These are phyloP conservation scores for Xenotilapia flavipinnis DNA, from an alignment of 2,113 vertebrate genomes.

Conservation along the genomic window DNA sequence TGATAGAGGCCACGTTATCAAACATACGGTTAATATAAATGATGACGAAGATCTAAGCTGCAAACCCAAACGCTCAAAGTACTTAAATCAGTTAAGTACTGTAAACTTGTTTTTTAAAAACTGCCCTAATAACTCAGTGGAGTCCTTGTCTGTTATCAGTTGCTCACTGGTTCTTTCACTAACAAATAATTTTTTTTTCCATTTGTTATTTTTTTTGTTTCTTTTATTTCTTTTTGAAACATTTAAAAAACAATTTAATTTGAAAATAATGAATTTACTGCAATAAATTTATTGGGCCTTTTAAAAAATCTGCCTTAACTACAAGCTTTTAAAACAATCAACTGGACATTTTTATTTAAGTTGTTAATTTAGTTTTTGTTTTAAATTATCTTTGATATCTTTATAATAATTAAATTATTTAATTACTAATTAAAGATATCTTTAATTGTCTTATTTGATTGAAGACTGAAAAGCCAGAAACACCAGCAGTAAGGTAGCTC, in stretches of 20 bases:
- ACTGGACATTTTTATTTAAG: not conserved
- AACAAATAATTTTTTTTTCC: not conserved
- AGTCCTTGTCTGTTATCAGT: not conserved
- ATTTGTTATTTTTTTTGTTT: not conserved
- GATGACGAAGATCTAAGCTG: not conserved
- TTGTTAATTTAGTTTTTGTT: not conserved
- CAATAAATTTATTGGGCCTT: not conserved
- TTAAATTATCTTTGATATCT: not conserved
- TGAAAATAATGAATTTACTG: not conserved
- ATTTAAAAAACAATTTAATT: not conserved
- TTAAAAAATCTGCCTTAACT: not conserved
- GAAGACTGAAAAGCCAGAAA: not conserved
- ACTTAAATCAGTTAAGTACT: not conserved
- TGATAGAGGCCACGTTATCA: not conserved
- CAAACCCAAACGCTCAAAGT: not conserved
- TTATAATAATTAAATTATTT: not conserved
- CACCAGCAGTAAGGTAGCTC: not conserved
- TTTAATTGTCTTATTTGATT: not conserved
- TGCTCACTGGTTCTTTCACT: not conserved
- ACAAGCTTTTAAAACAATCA: not conserved
- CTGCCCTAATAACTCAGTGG: not conserved
- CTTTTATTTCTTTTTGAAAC: not conserved
- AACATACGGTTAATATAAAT: not conserved
- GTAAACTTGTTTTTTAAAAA: accelerated
- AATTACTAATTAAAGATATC: not conserved